Percentiles rank a stretch among this genome's conserved stretches.
Evolutionary conservation across 2,113 vertebrate genomes (phyloP).

Genomic region (Carettochelys insculpta): DNA sequence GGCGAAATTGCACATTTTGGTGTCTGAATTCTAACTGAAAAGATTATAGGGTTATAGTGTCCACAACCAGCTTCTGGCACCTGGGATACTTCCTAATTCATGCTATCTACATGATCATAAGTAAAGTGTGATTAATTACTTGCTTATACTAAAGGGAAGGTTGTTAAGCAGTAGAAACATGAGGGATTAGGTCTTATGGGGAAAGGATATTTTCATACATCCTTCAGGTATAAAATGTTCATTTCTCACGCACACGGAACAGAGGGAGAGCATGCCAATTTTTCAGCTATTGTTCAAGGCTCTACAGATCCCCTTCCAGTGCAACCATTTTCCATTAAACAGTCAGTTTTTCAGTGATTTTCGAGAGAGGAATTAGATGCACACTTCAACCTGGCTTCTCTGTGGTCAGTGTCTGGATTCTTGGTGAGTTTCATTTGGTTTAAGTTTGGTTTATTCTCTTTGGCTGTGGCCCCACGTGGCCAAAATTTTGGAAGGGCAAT

Average conservation of each 20-base stretch:
- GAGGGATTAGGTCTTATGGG: background rate
- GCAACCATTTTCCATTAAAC: background rate
- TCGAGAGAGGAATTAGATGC: background rate
- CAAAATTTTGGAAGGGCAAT: no score
- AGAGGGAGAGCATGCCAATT: no score
- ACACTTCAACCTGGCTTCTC: background rate
- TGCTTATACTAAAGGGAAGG: background rate
- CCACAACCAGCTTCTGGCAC: background rate
- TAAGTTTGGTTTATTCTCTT: no score
- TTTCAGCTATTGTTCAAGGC: background rate
- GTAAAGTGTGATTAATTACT: background rate
- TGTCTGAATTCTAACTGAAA: background rate
- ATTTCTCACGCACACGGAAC: background rate
- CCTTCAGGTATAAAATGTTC: background rate
- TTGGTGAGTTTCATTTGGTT: background rate
- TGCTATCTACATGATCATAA: background rate
- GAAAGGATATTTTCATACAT: background rate
- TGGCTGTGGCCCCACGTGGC: no score
- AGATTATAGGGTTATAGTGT: background rate
- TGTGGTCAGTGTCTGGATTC: background rate
- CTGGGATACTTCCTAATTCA: background rate
- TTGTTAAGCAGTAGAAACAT: background rate
- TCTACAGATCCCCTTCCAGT: background rate
- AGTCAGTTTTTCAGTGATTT: background rate
- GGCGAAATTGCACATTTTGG: background rate